These are phyloP conservation scores for Pediacus dermestoides DNA, from an alignment of 2,888 invertebrate genomes.

Conservation along the genomic window DNA sequence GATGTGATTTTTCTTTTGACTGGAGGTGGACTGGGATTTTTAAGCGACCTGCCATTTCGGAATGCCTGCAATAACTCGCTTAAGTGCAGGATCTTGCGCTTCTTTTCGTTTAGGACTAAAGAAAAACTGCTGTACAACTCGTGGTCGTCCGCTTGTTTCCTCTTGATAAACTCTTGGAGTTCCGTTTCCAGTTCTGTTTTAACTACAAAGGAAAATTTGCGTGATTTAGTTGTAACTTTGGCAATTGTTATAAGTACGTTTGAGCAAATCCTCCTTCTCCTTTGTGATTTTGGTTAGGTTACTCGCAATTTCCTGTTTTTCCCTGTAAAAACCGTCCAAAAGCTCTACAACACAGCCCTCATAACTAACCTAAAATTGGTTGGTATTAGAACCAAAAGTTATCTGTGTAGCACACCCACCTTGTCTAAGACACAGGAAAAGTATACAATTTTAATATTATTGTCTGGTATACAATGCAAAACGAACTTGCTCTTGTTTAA, in stretches of 20 bases:
- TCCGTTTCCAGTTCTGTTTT: constrained; percentile 24
- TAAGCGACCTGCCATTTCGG: constrained; percentile 1
- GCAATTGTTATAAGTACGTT: too few species aligned
- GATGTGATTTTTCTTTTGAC: constrained; percentile 17
- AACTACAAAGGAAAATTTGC: constrained; percentile 21
- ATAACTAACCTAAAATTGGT: constrained; percentile 21
- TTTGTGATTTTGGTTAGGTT: neutral
- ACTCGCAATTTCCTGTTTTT: constrained; percentile 13
- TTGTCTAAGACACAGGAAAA: constrained; percentile 21
- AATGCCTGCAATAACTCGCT: constrained; percentile 39
- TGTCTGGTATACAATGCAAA: constrained; percentile 19
- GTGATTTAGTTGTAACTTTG: too few species aligned
- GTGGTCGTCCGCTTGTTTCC: constrained; percentile 34
- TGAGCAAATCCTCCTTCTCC: neutral
- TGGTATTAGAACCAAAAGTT: too few species aligned
- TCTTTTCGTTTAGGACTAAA: constrained; percentile 44
- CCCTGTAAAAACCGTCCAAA: constrained; percentile 18
- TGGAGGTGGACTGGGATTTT: too few species aligned
- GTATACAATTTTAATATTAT: constrained; percentile 25
- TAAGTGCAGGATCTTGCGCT: constrained; percentile 41
- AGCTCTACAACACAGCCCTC: constrained; percentile 12
- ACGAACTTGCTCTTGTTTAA: constrained; percentile 20
- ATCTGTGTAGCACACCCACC: constrained; percentile 17
- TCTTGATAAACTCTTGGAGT: constrained; percentile 30
- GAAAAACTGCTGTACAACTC: constrained; percentile 40